Base-by-base conservation (phyloP, 1,140 invertebrate genomes). In the Brachionus calyciflorus region DNA sequence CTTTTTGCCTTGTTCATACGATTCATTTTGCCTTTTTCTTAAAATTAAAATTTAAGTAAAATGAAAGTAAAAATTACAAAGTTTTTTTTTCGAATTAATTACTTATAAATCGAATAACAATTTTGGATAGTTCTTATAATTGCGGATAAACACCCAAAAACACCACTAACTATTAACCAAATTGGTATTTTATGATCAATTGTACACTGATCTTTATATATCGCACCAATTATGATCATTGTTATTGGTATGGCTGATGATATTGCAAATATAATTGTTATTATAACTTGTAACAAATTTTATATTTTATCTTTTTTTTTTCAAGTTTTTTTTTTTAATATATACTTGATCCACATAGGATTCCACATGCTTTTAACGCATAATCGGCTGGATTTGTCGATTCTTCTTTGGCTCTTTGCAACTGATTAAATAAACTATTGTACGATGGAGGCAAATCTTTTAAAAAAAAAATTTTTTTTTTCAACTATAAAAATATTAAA, bases 141-240 rank as follows among this genome's bases (percentile, higher is more conserved):
- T 24, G 46, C 40, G 1, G 69, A 73, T 14, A 73, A 24, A 19
- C 28, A 24, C 4, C 69, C 46, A 51, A 73, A 51, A 6, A 41
- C 21, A 41, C 70, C 70, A 30, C 28, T 37, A 2, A 55, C 49
- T 19, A 76, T 76, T 24, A 76, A 40, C 70, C 70, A 76, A 60
- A 76, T 76, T 26, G 70, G 70, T 55, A 76, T 76, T 76, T 24
- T 53, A 17, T 26, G 21, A 26, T 76, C 40, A n/a, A 76, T 55
- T 37, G 49, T 26, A 40, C 70, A 76, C 24, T 76, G 14, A 28
- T 76, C 30, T 46, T 76, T 76, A 26, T 55, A 76, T 2, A 55
- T 55, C 14, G 48, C 70, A 21, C 70, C 70, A 17, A 76, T 76
- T 17, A 44, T 10, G 14, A 76, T 55, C 49, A 46, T 55, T 24